A percentile compares a stretch with the other conserved stretches of the same genome.
These are phyloP conservation scores for Clarias fuscus DNA, from an alignment of 2,797 vertebrate species.

Conservation along the genomic window DNA sequence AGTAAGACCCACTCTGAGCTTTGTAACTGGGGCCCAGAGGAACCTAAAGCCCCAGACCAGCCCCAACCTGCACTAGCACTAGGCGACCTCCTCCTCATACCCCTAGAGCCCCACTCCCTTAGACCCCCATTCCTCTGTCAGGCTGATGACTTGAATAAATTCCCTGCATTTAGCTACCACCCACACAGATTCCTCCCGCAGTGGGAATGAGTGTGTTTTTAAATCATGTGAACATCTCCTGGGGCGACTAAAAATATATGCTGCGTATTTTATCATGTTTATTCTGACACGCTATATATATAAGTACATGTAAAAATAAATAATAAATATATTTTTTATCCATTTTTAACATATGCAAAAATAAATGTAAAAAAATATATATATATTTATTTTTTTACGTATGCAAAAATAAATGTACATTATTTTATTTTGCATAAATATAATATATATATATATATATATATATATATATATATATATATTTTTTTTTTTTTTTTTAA, in stretches of 20 bases:
- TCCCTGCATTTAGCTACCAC: constrained; percentile 25
- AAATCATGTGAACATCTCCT: not conserved
- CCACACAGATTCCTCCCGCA: constrained; percentile 13
- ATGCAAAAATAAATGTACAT: too few relatives aligned
- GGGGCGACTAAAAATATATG: constrained; percentile 7
- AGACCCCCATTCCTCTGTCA: not conserved
- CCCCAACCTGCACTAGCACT: not conserved
- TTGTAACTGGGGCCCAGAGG: constrained; percentile 54
- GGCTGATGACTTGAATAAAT: not conserved
- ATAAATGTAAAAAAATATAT: too few relatives aligned
- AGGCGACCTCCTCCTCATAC: not conserved
- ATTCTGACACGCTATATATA: not conserved
- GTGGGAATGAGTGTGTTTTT: not conserved
- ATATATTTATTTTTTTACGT: too few relatives aligned
- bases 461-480: too few relatives aligned
- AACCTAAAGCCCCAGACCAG: constrained; percentile 30
- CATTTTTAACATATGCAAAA: too few relatives aligned
- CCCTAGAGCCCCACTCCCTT: not conserved
- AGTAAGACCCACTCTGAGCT: constrained; percentile 66
- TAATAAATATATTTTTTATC: too few relatives aligned
- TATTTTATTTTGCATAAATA: too few relatives aligned
- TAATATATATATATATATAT: too few relatives aligned
- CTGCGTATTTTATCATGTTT: not conserved
- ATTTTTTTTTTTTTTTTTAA: too few relatives aligned
- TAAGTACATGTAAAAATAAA: too few relatives aligned